phyloP scores from a whole-genome alignment of 64 coral and sea anemone genomes.

The Montipora efflorescens region DNA sequence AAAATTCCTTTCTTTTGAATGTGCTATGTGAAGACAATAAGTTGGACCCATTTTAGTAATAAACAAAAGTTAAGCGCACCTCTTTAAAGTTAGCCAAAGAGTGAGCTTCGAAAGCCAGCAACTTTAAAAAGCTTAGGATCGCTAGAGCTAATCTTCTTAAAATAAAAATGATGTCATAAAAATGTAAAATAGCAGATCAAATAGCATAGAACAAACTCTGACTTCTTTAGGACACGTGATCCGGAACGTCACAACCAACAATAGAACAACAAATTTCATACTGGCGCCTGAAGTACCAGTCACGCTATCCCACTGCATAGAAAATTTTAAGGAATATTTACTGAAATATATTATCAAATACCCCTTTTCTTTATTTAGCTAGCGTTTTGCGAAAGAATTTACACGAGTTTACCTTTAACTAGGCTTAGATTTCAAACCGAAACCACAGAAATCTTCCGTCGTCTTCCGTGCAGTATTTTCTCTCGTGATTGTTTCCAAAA shows the following conservation, averaged over 20 bases:
- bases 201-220: not conserved
- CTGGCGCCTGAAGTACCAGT: not conserved
- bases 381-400: not conserved
- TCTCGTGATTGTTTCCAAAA: constrained; percentile 15
- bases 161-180: not conserved
- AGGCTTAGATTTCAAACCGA: not conserved
- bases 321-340: no score
- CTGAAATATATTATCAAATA: no score
- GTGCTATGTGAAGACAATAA: no score
- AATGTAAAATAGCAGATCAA: not conserved
- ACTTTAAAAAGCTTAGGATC: no score
- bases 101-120: no score
- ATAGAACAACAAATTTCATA: not conserved
- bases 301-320: not conserved
- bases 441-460: not conserved
- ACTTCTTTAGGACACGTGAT: not conserved
- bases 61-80: no score
- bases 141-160: not conserved
- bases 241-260: not conserved
- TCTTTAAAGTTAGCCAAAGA: no score
- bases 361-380: not conserved
- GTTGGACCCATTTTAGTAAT: no score
- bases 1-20: no score
- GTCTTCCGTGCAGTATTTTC: constrained; percentile 4
- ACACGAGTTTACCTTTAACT: not conserved